phyloP scores from a whole-genome alignment of 1,140 invertebrate species.

The Arctopsyche grandis region DNA sequence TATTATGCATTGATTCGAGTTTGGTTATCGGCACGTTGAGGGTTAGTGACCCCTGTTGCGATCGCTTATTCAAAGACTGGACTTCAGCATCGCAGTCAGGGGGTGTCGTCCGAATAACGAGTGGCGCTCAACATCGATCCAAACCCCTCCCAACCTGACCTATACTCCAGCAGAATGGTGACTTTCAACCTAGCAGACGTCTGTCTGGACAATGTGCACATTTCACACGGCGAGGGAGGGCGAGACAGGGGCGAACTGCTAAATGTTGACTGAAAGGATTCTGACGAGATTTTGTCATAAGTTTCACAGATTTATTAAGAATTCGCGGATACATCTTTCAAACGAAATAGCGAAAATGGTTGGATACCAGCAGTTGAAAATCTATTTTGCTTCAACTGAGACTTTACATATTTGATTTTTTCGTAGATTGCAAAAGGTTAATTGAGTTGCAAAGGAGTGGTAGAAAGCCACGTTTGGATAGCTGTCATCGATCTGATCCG shows the following conservation, averaged over 20 bases:
- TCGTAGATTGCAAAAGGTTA: no score
- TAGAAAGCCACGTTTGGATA: no score
- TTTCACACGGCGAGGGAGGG: background rate
- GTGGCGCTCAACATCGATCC: conserved; percentile 50
- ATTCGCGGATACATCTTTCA: no score
- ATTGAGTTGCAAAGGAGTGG: no score
- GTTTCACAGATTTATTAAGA: no score
- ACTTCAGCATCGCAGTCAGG: conserved; percentile 42
- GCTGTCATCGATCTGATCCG: no score
- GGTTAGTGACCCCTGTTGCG: background rate
- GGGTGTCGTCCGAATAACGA: conserved; percentile 54
- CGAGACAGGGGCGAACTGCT: background rate
- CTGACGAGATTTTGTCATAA: no score
- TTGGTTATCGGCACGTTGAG: background rate
- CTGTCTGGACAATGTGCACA: conserved; percentile 38
- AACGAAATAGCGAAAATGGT: no score
- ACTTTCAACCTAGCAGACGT: conserved; percentile 37
- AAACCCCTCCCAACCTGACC: conserved; percentile 24
- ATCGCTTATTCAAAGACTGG: conserved; percentile 3
- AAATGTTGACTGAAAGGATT: no score
- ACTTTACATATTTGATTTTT: no score
- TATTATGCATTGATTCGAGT: background rate
- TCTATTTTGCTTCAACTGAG: no score
- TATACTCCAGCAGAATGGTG: background rate
- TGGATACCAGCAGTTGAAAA: no score